Conservation (phyloP, 2,888 invertebrate species). For the Aleiodes testaceus region DNA sequence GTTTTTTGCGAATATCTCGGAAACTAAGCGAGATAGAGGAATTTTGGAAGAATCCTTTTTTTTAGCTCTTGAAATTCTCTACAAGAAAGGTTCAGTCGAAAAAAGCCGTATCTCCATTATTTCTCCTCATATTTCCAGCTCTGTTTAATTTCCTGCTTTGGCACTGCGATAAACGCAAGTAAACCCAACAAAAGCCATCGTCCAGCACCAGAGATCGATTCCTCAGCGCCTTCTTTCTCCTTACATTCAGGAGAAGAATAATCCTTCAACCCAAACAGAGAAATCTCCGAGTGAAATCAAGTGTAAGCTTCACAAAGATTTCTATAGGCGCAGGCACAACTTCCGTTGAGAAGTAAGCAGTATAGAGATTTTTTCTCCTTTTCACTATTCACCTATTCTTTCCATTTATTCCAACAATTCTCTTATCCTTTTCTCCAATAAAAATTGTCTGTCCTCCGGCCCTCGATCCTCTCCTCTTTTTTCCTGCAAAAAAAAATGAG, state of each 20-base stretch:
- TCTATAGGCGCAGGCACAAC: constrained; percentile 42
- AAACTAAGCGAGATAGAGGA: too few relatives aligned
- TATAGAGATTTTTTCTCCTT: constrained; percentile 23
- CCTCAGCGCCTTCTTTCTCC: constrained; percentile 10
- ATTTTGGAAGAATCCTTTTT: too few relatives aligned
- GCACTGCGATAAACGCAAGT: constrained; percentile 24
- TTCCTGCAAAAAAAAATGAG: constrained; percentile 3
- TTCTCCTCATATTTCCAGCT: constrained; percentile 15
- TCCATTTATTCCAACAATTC: constrained; percentile 23
- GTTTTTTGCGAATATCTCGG: too few relatives aligned
- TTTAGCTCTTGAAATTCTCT: too few relatives aligned
- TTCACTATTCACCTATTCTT: constrained; percentile 16
- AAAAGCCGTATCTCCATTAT: too few relatives aligned
- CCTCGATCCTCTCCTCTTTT: constrained; percentile 18
- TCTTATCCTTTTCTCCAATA: constrained; percentile 27
- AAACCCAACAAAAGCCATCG: constrained; percentile 29
- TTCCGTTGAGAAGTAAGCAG: constrained; percentile 34
- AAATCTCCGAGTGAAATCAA: constrained; percentile 46
- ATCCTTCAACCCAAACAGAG: constrained; percentile 1
- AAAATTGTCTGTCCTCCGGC: constrained; percentile 13
- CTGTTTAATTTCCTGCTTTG: not conserved
- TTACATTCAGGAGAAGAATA: constrained; percentile 23
- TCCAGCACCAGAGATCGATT: constrained; percentile 26
- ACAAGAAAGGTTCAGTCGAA: too few relatives aligned
- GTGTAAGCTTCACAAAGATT: constrained; percentile 48